Base-by-base conservation (phyloP, 2,888 invertebrate genomes). In the Calliphora vomitoria region DNA sequence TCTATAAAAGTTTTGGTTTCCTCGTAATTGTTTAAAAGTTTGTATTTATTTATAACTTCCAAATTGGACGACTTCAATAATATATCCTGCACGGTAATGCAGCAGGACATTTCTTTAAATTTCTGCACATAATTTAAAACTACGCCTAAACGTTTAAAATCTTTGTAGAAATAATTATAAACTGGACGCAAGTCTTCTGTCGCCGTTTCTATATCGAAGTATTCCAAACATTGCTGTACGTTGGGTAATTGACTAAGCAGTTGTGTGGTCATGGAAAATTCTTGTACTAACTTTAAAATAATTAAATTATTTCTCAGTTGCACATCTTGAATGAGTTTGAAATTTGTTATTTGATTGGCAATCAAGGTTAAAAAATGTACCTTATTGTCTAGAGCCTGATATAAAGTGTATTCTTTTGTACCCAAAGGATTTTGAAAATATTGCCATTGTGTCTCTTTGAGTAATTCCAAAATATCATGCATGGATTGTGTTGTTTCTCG, bases 211-310 rank as follows among this genome's bases (percentile, higher is more conserved):
- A 90, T 38, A 78, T 91, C 89, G 55, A 92, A 93, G 8, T 83
- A 84, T 1, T 85, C 88, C 20, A 93, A 84, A 60, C 89, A 88
- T 53, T 90, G 90, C 0, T 90, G 89, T n/a, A 93, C 83, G 55
- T 92, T 89, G 0, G 91, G 91, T 35, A 93, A 75, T 38, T 91
- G 90, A 41, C 90, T 90, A 4, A 93, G 86, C 0, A 91, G 87
- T 71, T 92, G 91, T 3, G 89, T 72, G 8, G 90, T 90, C 31
- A 89, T 64, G 18, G 89, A 71, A 64, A 93, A 91, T 80, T 93
- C 93, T 79, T 92, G 90, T 31, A 92, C 92, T n/a, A 93, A 81
- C 62, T 92, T 92, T 1, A 93, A 87, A 66, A 93, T 90, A 8
- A 93, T 89, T 53, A 93, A 64, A 81, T 90, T 92, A 38, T 93